Evolutionary conservation across 2,888 invertebrate genomes (phyloP), one percentile per base, ranked within the genome.

Genomic region (Parascotia fuliginaria): DNA sequence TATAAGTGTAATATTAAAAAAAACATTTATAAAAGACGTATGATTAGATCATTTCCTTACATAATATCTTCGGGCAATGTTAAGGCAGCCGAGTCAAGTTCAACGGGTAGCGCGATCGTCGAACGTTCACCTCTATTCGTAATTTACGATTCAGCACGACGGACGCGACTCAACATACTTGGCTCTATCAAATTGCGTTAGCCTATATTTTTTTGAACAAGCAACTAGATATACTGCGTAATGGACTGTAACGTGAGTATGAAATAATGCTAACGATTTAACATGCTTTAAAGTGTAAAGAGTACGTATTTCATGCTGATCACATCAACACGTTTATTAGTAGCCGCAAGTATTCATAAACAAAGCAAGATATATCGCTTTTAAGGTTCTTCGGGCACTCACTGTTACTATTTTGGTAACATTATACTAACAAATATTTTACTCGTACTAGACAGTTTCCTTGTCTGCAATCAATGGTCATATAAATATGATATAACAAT

Each of bases 1-100:
- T 1, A 24, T 24, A 6, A 6, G 7, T 3, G 1, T 3, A 7
- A 7, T 24, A 24, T 9, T 7, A 6, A 24, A 24, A 7, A 24
- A 6, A 3, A 1, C 5, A 24, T 1, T 7, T 6, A 7, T 7
- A 51, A 49, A 53, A 50, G 51, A 58, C 31, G 55, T 41, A 3
- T 54, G 63, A 60, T 64, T 66, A 70, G 63, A 69, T 65, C 37
- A 51, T 60, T 69, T 67, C 61, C 59, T 70, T 70, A 65, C 58
- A 45, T 72, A 78, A 77, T 75, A 66, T 65, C 71, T 65, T 72
- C 60, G 48, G 56, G 66, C 81, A 83, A 82, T 82, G 78, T 79
- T 79, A 79, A 83, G 85, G 86, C 79, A 79, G 78, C 75, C 61
- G 64, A 84, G 87, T 86, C 88, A 88, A 87, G 89, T 87, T 88